phyloP scores from a whole-genome alignment of 2,797 vertebrate genomes.

The Diplodus puntazzo region DNA sequence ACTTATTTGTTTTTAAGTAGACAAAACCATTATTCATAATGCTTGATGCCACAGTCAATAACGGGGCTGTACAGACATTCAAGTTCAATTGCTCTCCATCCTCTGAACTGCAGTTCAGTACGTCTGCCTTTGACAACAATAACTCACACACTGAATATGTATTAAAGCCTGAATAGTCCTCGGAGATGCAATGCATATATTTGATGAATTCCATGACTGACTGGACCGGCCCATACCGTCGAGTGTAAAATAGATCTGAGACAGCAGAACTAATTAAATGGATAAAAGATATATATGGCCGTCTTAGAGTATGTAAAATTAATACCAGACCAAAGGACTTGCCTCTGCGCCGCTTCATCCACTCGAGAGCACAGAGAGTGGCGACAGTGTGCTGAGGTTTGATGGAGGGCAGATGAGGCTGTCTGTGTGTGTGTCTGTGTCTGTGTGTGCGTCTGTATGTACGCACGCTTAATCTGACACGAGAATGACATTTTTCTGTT shows the following conservation, averaged over 20 bases:
- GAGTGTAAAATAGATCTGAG: constrained; percentile 75
- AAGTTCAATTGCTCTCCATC: constrained; percentile 65
- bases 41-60: constrained; percentile 72
- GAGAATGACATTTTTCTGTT: constrained; percentile 17
- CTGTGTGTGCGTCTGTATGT: neutral
- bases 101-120: constrained; percentile 59
- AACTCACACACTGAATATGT: constrained; percentile 71
- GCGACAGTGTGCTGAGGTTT: constrained; percentile 30
- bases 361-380: constrained; percentile 38
- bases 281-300: constrained; percentile 81
- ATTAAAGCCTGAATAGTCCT: constrained; percentile 66
- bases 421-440: neutral
- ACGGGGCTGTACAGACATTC: constrained; percentile 45
- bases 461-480: neutral
- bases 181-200: constrained; percentile 66
- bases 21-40: constrained; percentile 67
- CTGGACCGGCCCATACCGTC: constrained; percentile 61
- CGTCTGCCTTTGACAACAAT: constrained; percentile 73
- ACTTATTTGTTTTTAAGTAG: constrained; percentile 72
- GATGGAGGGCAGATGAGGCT: constrained; percentile 29
- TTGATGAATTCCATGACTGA: constrained; percentile 69
- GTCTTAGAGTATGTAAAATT: constrained; percentile 79
- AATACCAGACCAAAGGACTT: constrained; percentile 76
- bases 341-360: constrained; percentile 71
- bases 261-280: constrained; percentile 82